phyloP scores from a whole-genome alignment of 2,888 invertebrate species.

The Ommatoiulus sabulosus region DNA sequence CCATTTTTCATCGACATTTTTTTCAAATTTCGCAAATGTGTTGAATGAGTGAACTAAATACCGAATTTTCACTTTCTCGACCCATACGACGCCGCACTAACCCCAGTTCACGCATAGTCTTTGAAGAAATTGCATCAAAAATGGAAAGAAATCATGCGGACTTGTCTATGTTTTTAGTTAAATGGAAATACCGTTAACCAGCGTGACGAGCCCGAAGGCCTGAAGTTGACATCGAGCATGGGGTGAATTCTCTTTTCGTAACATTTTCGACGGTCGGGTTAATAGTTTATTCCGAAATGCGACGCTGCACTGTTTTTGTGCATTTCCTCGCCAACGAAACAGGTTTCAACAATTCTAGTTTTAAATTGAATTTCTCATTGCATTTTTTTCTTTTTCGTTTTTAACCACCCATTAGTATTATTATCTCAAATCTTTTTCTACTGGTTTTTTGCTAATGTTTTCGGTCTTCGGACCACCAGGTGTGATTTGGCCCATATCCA shows the following conservation, averaged over 20 bases:
- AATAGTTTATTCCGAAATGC: not conserved
- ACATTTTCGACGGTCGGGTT: not conserved
- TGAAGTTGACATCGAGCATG: not conserved
- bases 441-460: conserved; percentile 37
- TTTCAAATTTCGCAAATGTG: too few species aligned
- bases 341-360: conserved; percentile 32
- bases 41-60: too few species aligned
- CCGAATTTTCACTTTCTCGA: not conserved
- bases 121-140: not conserved
- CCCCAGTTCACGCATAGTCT: not conserved
- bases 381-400: not conserved
- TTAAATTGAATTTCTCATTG: conserved; percentile 13
- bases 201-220: not conserved
- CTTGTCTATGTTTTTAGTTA: not conserved
- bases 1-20: too few species aligned
- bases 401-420: conserved; percentile 38
- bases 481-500: conserved; percentile 27
- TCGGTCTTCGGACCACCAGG: conserved; percentile 24
- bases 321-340: conserved; percentile 9
- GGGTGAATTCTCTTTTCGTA: not conserved
- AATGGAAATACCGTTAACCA: not conserved
- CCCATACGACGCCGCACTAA: not conserved
- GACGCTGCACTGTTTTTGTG: not conserved
- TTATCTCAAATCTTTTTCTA: conserved; percentile 37
- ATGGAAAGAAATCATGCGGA: not conserved